phyloP scores from a whole-genome alignment of 2,888 invertebrate species.

The Andrena minutula region DNA sequence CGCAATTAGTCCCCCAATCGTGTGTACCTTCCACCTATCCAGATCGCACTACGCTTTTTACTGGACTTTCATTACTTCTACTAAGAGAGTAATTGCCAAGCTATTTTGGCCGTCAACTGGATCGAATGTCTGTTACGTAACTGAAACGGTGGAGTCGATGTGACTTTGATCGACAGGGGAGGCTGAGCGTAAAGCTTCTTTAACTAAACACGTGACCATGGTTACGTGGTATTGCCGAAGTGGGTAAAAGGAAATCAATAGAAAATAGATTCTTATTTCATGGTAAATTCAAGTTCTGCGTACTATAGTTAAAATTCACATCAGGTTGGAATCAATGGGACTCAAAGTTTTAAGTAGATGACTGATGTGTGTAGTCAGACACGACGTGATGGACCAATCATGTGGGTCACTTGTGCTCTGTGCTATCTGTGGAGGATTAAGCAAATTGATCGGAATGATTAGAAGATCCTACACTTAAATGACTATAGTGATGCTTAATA shows the following conservation, averaged over 20 bases:
- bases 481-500: constrained; percentile 34
- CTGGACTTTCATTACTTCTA: too few species aligned
- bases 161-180: too few species aligned
- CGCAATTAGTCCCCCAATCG: constrained; percentile 48
- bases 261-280: not conserved
- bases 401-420: not conserved
- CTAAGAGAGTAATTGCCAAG: too few species aligned
- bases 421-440: not conserved
- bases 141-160: too few species aligned
- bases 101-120: too few species aligned
- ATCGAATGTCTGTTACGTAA: too few species aligned
- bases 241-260: not conserved
- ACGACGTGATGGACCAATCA: not conserved
- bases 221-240: too few species aligned
- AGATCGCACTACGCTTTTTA: constrained; percentile 6
- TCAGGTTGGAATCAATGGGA: not conserved
- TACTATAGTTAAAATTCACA: not conserved
- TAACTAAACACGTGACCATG: too few species aligned
- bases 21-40: not conserved
- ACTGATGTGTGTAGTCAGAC: not conserved
- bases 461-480: not conserved
- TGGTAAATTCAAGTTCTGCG: not conserved
- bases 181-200: too few species aligned
- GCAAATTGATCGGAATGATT: not conserved
- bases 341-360: not conserved